These are phyloP conservation scores for Ammodytes marinus DNA, from an alignment of 2,113 vertebrate genomes.

Conservation along the genomic window DNA sequence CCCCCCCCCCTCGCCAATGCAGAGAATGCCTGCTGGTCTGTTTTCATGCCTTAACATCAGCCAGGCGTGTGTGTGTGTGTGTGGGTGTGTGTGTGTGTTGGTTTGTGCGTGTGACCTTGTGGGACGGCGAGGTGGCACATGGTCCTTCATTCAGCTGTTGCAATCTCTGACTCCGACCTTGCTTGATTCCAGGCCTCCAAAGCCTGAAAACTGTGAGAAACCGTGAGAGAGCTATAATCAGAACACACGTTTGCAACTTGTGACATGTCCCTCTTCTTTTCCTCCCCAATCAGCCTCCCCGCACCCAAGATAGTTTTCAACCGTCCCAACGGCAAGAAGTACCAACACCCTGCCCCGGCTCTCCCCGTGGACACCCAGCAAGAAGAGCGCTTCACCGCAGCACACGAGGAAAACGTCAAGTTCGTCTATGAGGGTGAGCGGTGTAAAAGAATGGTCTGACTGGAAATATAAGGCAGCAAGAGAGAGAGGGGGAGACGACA, in stretches of 20 bases:
- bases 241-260: neutral
- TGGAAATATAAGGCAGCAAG: conserved; percentile 11
- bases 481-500: neutral
- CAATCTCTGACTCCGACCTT: conserved; percentile 27
- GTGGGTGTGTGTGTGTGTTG: conserved; percentile 80
- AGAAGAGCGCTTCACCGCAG: conserved; percentile 87
- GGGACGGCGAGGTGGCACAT: conserved; percentile 72
- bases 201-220: neutral
- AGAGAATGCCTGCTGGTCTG: conserved; percentile 17
- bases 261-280: neutral
- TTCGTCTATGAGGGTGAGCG: conserved; percentile 90
- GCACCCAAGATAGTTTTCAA: conserved; percentile 92
- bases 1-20: too few relatives aligned
- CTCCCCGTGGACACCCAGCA: conserved; percentile 73
- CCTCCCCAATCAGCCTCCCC: conserved; percentile 65
- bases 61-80: conserved; percentile 73
- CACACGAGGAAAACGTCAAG: conserved; percentile 93
- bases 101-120: conserved; percentile 85
- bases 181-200: neutral
- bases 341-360: conserved; percentile 71
- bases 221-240: neutral
- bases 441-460: neutral
- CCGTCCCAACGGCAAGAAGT: conserved; percentile 90
- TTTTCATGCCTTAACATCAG: conserved; percentile 52
- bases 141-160: conserved; percentile 73